phyloP scores from a whole-genome alignment of 2,113 vertebrate genomes.

The Telmatochromis sp. region DNA sequence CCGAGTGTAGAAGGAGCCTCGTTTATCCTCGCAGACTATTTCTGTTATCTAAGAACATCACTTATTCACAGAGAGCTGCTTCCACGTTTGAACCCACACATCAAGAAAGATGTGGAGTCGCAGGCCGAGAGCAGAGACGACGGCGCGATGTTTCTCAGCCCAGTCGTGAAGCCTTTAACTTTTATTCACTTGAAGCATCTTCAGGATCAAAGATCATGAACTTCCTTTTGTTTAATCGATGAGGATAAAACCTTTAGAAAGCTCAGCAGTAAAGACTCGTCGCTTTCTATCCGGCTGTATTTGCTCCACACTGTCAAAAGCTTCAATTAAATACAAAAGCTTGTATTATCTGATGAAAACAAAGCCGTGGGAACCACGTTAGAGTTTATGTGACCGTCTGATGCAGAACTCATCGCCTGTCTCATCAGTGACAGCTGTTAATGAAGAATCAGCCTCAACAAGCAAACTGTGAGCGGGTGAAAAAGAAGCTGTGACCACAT shows the following conservation, averaged over 20 bases:
- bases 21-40: background rate
- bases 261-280: background rate
- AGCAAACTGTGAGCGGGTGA: background rate
- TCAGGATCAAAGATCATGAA: background rate
- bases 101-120: background rate
- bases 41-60: background rate
- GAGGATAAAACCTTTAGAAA: background rate
- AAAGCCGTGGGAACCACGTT: background rate
- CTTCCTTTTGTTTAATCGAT: background rate
- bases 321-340: background rate
- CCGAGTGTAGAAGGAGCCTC: background rate
- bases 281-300: background rate
- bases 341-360: background rate
- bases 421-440: background rate
- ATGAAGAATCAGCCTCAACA: background rate
- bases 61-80: background rate
- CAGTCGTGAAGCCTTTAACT: background rate
- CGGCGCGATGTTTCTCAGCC: fast-evolving
- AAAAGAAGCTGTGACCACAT: background rate
- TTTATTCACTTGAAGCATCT: fast-evolving
- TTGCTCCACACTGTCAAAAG: fast-evolving
- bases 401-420: background rate
- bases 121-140: background rate
- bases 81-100: background rate
- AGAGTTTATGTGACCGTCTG: fast-evolving